phyloP scores from a whole-genome alignment of 1,140 invertebrate genomes.

The Goniozus legneri region DNA sequence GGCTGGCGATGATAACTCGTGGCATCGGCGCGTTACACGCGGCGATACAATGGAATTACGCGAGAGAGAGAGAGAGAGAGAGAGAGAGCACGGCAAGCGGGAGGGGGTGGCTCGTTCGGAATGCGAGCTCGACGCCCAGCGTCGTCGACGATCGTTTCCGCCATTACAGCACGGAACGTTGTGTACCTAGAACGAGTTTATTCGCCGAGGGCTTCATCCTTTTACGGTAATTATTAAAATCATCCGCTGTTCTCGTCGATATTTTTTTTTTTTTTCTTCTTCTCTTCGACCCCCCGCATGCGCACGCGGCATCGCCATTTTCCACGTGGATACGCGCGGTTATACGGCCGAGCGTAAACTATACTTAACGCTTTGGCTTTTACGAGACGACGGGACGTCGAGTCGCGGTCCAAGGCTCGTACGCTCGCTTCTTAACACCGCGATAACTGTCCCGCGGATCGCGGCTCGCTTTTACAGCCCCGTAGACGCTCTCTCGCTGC shows the following conservation, averaged over 20 bases:
- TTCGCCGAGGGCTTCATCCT: too few relatives aligned
- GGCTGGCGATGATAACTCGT: too few relatives aligned
- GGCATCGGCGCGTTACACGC: too few relatives aligned
- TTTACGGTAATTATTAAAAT: too few relatives aligned
- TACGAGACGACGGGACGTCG: constrained; percentile 23
- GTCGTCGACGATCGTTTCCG: too few relatives aligned
- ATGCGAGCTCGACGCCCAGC: neutral
- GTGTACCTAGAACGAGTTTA: too few relatives aligned
- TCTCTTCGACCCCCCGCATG: neutral
- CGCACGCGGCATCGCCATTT: too few relatives aligned
- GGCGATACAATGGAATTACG: neutral
- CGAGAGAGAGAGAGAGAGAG: neutral
- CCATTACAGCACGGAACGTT: too few relatives aligned
- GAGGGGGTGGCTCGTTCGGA: neutral
- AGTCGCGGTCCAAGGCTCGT: constrained; percentile 12
- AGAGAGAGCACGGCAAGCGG: neutral
- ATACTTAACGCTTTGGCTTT: constrained; percentile 8
- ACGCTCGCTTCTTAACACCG: constrained; percentile 22
- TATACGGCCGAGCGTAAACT: neutral
- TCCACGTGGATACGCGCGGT: too few relatives aligned
- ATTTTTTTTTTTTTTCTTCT: neutral
- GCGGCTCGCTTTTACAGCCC: constrained; percentile 7
- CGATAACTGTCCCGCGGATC: constrained; percentile 20
- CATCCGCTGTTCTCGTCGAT: neutral
- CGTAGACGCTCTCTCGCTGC: too few relatives aligned